Evolutionary conservation across 2,113 vertebrate species (phyloP).

Genomic region (Pampusana beccarii): DNA sequence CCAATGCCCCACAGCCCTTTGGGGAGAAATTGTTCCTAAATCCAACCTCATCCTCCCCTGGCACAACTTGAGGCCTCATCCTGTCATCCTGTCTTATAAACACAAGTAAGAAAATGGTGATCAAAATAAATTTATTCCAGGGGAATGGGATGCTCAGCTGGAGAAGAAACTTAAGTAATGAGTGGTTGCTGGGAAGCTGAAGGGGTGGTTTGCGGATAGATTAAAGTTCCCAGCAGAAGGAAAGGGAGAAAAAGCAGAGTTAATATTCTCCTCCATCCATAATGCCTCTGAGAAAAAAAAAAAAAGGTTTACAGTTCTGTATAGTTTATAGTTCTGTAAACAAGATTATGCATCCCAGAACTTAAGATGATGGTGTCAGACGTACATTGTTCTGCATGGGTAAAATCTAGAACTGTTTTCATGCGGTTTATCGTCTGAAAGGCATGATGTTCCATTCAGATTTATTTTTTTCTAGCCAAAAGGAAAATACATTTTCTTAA

Average conservation of each 20-base stretch:
- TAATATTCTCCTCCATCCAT: neutral
- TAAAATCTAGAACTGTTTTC: neutral
- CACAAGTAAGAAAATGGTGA: neutral
- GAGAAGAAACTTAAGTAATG: constrained; percentile 29
- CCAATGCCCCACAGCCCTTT: too few species aligned
- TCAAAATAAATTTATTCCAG: neutral
- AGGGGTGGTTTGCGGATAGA: neutral
- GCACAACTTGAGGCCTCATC: too few species aligned
- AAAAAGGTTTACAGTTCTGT: too few species aligned
- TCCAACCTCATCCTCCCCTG: too few species aligned
- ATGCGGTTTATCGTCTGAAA: neutral
- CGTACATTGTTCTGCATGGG: neutral
- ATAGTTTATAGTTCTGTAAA: neutral
- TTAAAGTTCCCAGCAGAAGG: neutral
- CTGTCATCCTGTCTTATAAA: neutral
- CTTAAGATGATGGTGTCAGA: neutral
- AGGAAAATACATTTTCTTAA: neutral
- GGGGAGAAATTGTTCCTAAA: too few species aligned
- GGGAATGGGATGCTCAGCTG: neutral
- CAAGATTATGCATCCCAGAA: neutral
- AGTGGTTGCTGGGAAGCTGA: constrained; percentile 26
- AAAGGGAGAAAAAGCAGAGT: neutral
- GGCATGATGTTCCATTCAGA: neutral
- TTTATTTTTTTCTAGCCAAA: neutral
- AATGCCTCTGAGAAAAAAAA: neutral